These are phyloP conservation scores for Ernsta delagoae DNA, from an alignment of 2,888 invertebrate genomes.

Conservation along the genomic window DNA sequence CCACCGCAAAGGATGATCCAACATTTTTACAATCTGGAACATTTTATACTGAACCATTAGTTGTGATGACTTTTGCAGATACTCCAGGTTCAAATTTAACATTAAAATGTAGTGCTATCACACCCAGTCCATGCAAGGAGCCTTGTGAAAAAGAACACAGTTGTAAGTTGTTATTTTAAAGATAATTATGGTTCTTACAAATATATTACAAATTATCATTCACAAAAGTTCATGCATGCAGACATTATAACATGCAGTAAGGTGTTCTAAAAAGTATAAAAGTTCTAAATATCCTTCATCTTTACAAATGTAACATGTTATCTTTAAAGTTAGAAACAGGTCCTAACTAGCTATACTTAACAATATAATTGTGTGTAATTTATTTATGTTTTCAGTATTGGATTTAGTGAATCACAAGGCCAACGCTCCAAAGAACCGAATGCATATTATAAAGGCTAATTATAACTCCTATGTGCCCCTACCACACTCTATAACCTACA, in stretches of 20 bases:
- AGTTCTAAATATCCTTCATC: no score
- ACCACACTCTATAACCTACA: conserved; percentile 56
- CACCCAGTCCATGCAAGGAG: conserved; percentile 59
- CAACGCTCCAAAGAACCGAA: conserved; percentile 66
- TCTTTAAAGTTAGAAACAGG: no score
- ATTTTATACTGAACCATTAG: conserved; percentile 65
- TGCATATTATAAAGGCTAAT: conserved; percentile 62
- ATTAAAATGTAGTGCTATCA: conserved; percentile 56
- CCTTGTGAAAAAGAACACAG: conserved; percentile 67
- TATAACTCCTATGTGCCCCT: conserved; percentile 67
- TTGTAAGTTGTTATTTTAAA: conserved; percentile 57
- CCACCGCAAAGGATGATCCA: conserved; percentile 51
- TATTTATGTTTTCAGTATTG: no score
- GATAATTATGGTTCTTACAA: no score
- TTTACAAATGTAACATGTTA: no score
- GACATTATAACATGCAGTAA: neutral
- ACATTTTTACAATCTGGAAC: conserved; percentile 60
- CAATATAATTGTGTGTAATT: no score
- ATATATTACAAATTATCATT: neutral
- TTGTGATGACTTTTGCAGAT: conserved; percentile 67
- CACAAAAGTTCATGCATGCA: no score
- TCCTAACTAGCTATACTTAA: no score
- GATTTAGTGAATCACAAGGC: conserved; percentile 52
- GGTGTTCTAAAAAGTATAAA: neutral
- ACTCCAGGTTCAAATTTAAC: conserved; percentile 53